These are phyloP conservation scores for Pelvicachromis taeniatus DNA, from an alignment of 2,113 vertebrate species.

Conservation along the genomic window DNA sequence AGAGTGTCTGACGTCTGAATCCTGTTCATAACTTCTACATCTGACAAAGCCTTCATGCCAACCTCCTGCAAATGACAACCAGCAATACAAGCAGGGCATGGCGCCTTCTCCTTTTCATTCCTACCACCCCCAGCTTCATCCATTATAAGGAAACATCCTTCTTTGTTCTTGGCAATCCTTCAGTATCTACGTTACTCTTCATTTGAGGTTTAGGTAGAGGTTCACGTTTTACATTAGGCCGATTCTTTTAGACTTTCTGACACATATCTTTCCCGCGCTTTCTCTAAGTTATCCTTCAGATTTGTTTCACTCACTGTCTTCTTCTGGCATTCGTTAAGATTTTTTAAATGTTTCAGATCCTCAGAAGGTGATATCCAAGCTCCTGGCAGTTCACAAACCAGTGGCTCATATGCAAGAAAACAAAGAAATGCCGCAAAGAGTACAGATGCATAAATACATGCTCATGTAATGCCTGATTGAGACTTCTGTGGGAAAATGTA, in stretches of 20 bases:
- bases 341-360: slow-evolving; percentile 40
- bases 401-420: neutral
- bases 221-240: neutral
- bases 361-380: neutral
- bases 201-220: neutral
- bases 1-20: slow-evolving; percentile 9
- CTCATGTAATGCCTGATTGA: neutral
- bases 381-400: neutral
- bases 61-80: slow-evolving; percentile 4
- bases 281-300: neutral
- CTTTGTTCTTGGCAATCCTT: slow-evolving; percentile 40
- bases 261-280: neutral
- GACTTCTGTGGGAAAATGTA: neutral
- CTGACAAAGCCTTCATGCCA: neutral
- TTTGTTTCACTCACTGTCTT: slow-evolving; percentile 1
- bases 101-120: neutral
- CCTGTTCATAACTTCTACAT: neutral
- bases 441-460: neutral
- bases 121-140: slow-evolving; percentile 7
- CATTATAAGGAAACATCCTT: slow-evolving; percentile 19
- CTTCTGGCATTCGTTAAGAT: neutral
- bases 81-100: neutral
- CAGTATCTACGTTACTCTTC: neutral
- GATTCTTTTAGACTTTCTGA: neutral
- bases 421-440: neutral